These are phyloP conservation scores for Orthosia cruda DNA, from an alignment of 2,888 invertebrate species.

Conservation along the genomic window DNA sequence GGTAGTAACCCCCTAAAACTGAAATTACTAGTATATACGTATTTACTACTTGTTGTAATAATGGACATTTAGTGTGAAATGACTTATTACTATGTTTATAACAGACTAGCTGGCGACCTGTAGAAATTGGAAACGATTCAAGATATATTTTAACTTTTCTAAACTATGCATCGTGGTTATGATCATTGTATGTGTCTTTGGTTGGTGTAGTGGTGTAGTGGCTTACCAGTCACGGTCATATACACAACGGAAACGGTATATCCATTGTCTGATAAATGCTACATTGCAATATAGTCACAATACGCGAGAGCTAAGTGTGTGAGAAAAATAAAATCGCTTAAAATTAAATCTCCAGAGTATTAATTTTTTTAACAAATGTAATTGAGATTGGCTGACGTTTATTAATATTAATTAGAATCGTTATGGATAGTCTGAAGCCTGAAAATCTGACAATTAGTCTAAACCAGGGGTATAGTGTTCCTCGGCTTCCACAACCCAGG, in stretches of 20 bases:
- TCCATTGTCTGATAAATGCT: constrained; percentile 29
- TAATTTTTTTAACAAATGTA: too few species aligned
- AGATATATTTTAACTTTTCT: constrained; percentile 52
- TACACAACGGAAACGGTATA: constrained; percentile 17
- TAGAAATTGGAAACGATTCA: constrained; percentile 56
- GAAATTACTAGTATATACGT: not conserved
- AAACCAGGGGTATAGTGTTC: too few species aligned
- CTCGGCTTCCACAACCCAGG: too few species aligned
- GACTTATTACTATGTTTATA: constrained; percentile 21
- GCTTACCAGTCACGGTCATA: constrained; percentile 12
- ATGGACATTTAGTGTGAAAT: constrained; percentile 12
- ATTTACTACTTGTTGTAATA: constrained; percentile 18
- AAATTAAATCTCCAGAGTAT: too few species aligned
- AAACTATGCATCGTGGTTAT: not conserved
- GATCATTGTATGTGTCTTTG: constrained; percentile 16
- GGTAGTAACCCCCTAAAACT: not conserved
- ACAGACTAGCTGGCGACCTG: constrained; percentile 49
- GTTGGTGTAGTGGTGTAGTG: not conserved
- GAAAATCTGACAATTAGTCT: too few species aligned
- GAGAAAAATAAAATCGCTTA: not conserved
- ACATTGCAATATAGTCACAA: not conserved
- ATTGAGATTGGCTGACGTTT: too few species aligned
- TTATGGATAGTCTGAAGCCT: too few species aligned
- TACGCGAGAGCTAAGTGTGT: not conserved
- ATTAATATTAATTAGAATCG: too few species aligned